phyloP scores from a whole-genome alignment of 2,797 vertebrate genomes.

The Macropus fuliginosus region DNA sequence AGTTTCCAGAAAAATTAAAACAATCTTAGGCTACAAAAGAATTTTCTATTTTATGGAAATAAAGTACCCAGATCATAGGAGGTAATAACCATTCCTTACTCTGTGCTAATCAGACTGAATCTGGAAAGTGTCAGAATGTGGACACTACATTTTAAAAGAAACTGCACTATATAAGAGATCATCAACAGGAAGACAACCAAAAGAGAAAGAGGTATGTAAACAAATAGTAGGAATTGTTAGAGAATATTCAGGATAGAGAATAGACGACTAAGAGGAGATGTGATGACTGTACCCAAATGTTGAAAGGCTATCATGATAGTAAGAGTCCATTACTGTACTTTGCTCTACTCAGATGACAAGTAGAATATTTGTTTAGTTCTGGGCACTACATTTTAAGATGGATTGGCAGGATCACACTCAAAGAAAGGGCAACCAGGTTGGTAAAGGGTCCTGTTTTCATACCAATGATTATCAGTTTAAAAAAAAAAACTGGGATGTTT shows the following conservation, averaged over 20 bases:
- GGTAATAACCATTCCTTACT: not conserved
- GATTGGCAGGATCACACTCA: not conserved
- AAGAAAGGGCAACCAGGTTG: not conserved
- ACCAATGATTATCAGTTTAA: not conserved
- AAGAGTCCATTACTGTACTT: not conserved
- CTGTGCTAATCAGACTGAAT: not conserved
- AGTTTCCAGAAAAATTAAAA: not conserved
- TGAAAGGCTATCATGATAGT: not conserved
- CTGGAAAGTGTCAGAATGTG: not conserved
- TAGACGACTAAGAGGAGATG: not conserved
- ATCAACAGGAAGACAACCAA: not conserved
- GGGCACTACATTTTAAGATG: not conserved
- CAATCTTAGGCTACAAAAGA: not conserved
- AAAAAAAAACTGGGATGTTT: not conserved
- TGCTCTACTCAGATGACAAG: not conserved
- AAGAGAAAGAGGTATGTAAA: not conserved
- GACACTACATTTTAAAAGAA: not conserved
- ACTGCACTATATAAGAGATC: not conserved
- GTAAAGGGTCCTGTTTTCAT: not conserved
- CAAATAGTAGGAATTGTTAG: not conserved
- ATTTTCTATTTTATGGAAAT: not conserved
- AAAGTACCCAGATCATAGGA: not conserved
- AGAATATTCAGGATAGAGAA: not conserved
- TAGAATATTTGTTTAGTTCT: not conserved
- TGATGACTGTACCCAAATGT: not conserved